A percentile compares a stretch with the other conserved stretches of the same genome.
Evolutionary conservation across 2,113 vertebrate species (phyloP).

Genomic region (Sisor rabdophorus): DNA sequence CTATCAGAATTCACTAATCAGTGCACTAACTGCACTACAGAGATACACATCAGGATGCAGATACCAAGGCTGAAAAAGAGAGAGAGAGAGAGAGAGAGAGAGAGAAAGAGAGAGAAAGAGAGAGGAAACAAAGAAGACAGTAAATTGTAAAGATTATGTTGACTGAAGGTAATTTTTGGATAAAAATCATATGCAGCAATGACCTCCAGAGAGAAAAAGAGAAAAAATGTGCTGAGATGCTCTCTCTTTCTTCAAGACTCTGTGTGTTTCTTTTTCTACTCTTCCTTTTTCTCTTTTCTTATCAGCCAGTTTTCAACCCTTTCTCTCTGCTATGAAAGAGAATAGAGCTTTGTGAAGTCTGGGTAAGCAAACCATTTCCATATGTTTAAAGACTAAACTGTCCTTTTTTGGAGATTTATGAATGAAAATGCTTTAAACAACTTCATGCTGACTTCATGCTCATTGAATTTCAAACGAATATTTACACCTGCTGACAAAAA

Average conservation of each 20-base stretch:
- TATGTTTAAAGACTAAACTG: constrained; percentile 56
- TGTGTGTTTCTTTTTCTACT: constrained; percentile 45
- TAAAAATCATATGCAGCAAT: constrained; percentile 62
- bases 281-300: constrained; percentile 49
- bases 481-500: constrained; percentile 20
- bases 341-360: constrained; percentile 60
- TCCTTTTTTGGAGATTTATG: constrained; percentile 66
- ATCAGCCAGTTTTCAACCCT: constrained; percentile 39
- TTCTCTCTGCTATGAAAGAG: constrained; percentile 51
- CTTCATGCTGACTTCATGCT: constrained; percentile 36
- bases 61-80: not conserved
- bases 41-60: constrained; percentile 38
- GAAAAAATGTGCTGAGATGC: constrained; percentile 40
- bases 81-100: not conserved
- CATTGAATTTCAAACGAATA: constrained; percentile 57
- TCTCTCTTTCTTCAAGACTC: not conserved
- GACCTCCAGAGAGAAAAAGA: constrained; percentile 59
- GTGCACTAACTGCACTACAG: constrained; percentile 17
- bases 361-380: constrained; percentile 65
- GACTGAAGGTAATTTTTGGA: constrained; percentile 54
- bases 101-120: not conserved
- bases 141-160: constrained; percentile 60
- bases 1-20: constrained; percentile 32
- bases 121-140: constrained; percentile 26
- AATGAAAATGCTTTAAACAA: constrained; percentile 61